Conservation (phyloP, 2,888 invertebrate species). For the Mythimna loreyi region DNA sequence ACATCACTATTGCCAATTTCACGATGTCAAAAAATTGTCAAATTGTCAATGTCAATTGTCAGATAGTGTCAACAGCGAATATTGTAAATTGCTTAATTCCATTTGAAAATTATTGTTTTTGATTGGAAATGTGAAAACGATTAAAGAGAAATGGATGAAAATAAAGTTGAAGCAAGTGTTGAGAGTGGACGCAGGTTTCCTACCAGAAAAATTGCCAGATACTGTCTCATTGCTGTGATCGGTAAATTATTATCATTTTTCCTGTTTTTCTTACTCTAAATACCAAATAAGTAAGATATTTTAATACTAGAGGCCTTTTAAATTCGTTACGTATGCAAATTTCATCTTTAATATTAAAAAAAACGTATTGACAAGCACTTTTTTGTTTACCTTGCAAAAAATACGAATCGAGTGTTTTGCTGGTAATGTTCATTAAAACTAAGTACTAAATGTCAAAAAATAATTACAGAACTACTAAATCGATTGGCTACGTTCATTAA, state of each 20-base stretch:
- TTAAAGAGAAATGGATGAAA: slow-evolving; percentile 62
- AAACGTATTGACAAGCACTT: not conserved
- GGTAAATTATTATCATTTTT: slow-evolving; percentile 56
- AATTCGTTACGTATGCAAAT: not conserved
- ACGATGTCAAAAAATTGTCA: slow-evolving; percentile 3
- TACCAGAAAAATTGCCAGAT: slow-evolving; percentile 53
- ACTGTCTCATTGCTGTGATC: slow-evolving; percentile 52
- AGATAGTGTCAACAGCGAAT: slow-evolving; percentile 22
- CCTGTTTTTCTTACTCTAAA: not conserved
- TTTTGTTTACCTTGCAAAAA: not conserved
- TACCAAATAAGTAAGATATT: not conserved
- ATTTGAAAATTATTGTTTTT: slow-evolving; percentile 16
- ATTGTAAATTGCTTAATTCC: slow-evolving; percentile 16
- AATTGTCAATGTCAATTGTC: slow-evolving; percentile 14
- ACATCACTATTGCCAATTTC: slow-evolving; percentile 21
- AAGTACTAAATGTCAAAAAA: not conserved
- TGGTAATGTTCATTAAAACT: not conserved
- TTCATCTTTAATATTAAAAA: not conserved
- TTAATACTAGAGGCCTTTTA: not conserved
- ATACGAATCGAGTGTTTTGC: not conserved
- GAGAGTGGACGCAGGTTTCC: slow-evolving; percentile 46
- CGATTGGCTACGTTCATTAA: slow-evolving; percentile 26
- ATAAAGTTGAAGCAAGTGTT: slow-evolving; percentile 51
- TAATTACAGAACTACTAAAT: not conserved
- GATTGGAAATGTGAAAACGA: slow-evolving; percentile 33